Evolutionary conservation across 1,140 invertebrate species (phyloP).

Genomic region (Amphibalanus amphitrite): DNA sequence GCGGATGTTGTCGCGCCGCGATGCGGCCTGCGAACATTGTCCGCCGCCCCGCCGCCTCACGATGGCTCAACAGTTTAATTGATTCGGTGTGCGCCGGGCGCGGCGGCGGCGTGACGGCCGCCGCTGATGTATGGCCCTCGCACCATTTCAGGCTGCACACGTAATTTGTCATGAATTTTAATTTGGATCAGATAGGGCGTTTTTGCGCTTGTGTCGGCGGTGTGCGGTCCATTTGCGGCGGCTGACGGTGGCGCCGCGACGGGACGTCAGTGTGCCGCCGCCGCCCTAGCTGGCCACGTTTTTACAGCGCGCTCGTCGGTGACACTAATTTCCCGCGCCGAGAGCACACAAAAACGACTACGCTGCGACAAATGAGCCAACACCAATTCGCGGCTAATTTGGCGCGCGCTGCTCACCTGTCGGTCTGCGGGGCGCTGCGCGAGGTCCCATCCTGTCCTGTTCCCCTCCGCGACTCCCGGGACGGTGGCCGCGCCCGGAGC

Average conservation of each 20-base stretch:
- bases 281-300: not conserved
- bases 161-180: not conserved
- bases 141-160: not conserved
- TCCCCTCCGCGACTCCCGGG: too few species aligned
- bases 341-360: not conserved
- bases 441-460: too few species aligned
- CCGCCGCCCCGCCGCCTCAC: too few species aligned
- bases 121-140: not conserved
- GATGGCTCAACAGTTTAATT: conserved; percentile 1
- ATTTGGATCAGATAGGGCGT: not conserved
- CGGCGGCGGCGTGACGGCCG: too few species aligned
- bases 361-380: not conserved
- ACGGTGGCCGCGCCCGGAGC: not conserved
- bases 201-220: not conserved
- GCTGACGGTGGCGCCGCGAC: too few species aligned
- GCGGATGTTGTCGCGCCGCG: not conserved
- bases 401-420: not conserved
- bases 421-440: too few species aligned
- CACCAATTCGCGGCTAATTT: not conserved
- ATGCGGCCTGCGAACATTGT: not conserved
- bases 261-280: not conserved
- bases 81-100: not conserved
- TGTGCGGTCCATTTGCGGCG: too few species aligned
- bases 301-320: not conserved
- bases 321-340: not conserved